Base-by-base conservation (phyloP, 2,888 invertebrate genomes). In the Scelioninae gen. 2 region DNA sequence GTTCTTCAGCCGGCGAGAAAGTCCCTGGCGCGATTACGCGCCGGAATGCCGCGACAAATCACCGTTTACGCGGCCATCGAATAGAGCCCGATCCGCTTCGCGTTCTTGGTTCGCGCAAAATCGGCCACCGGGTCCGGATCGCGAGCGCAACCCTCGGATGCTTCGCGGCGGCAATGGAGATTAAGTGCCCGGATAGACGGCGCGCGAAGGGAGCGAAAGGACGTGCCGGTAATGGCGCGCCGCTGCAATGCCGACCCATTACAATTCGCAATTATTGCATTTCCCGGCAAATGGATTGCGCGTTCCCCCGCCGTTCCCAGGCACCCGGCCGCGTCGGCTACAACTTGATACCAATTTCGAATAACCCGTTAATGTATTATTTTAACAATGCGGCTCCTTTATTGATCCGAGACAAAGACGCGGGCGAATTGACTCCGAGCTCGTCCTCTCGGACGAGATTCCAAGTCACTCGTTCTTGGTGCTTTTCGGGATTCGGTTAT, bases 181-280 rank as follows among this genome's bases (percentile, higher is more conserved):
- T 52, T 50, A 43, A 64, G 50, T 19, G 68, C 53, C n/a, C 18
- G 69, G 71, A 68, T 58, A 53, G 53, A 33, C 43, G 35, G 13
- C 39, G n/a, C 57, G 55, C 35, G 15, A 73, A 61, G 60, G 69
- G 71, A 60, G 25, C 39, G 50, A 71, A 41, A 61, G 76, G 69
- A 53, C 77, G 78, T 77, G 80, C 78, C 80, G 80, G 79, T 82
- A 83, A 83, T 82, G 81, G 81, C 78, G 77, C 79, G 74, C 77
- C 76, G 69, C 79, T 78, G 78, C 79, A 80, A 77, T 77, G 76
- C 76, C 72, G 75, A 71, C 78, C 83, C 81, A 81, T 84, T 84
- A 83, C 84, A 80, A 83, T 85, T 84, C 81, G 81, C 84, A 84
- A 84, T 85, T 84, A 85, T 82, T 82, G 84, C 83, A 80, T 83